These are phyloP conservation scores for Opisthograptis luteolata DNA, from an alignment of 2,888 invertebrate genomes.

Conservation along the genomic window DNA sequence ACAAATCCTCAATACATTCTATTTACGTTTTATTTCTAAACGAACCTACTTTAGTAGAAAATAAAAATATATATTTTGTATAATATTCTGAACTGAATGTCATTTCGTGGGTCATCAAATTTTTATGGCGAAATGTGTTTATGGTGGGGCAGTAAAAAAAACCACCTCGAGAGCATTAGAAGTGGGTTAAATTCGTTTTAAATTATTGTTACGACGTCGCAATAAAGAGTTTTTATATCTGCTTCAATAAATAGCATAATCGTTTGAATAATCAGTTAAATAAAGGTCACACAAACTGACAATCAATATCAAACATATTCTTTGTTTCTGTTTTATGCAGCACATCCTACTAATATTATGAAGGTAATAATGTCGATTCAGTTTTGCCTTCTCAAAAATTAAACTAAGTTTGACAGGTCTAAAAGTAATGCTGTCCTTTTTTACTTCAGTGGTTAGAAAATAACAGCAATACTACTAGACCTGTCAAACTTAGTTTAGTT, in stretches of 20 bases:
- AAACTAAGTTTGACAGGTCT: too few relatives aligned
- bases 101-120: conserved; percentile 42
- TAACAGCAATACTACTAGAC: too few relatives aligned
- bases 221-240: conserved; percentile 4
- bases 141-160: conserved; percentile 37
- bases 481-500: too few relatives aligned
- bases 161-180: conserved; percentile 25
- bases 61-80: conserved; percentile 41
- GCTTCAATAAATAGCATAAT: neutral
- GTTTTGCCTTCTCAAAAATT: too few relatives aligned
- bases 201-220: conserved; percentile 17
- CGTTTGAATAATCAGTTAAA: neutral
- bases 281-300: too few relatives aligned
- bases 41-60: conserved; percentile 4
- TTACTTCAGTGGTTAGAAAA: too few relatives aligned
- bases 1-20: conserved; percentile 3
- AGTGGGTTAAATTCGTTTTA: conserved; percentile 27
- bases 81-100: conserved; percentile 41
- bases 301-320: too few relatives aligned
- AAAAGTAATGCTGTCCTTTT: too few relatives aligned
- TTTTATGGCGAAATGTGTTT: conserved; percentile 41
- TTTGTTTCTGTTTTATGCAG: too few relatives aligned
- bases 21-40: conserved; percentile 3
- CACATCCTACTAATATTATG: too few relatives aligned
- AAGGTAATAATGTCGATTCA: too few relatives aligned